Percentiles rank a stretch among this genome's conserved stretches.
phyloP scores from a whole-genome alignment of 2,113 vertebrate genomes.

The Caloenas nicobarica region DNA sequence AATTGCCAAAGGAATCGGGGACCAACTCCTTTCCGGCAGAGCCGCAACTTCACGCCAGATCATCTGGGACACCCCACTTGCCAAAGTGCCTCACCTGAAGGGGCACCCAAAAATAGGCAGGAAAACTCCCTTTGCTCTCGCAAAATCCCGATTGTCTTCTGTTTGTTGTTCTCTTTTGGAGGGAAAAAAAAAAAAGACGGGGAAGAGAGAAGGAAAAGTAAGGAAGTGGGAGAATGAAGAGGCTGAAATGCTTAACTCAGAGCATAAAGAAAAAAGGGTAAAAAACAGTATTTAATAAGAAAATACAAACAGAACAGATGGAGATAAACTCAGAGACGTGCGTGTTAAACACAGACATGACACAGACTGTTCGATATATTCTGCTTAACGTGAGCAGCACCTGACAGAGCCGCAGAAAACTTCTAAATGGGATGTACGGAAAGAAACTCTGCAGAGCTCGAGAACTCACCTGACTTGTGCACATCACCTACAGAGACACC shows the following conservation, averaged over 20 bases:
- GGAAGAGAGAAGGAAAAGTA: neutral
- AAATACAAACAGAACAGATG: neutral
- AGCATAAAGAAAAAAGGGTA: neutral
- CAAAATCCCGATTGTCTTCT: neutral
- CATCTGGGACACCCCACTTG: neutral
- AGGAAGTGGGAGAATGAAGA: neutral
- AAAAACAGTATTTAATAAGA: fast-evolving
- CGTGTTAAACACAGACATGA: fast-evolving
- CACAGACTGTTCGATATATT: fast-evolving
- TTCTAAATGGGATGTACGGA: neutral
- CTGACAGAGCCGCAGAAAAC: fast-evolving
- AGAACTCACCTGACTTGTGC: neutral
- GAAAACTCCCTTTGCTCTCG: neutral
- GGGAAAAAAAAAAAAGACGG: neutral
- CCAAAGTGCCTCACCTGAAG: neutral
- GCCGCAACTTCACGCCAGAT: neutral
- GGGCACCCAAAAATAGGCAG: neutral
- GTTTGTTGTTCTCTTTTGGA: neutral
- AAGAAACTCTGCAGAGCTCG: neutral
- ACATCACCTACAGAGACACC: neutral
- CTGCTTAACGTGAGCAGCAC: fast-evolving
- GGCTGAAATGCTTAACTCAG: neutral
- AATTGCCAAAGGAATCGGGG: neutral
- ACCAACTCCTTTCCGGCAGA: neutral
- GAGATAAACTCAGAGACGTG: neutral